These are phyloP conservation scores for Marcusenius ussheri DNA, from an alignment of 2,113 vertebrate genomes.

Conservation along the genomic window DNA sequence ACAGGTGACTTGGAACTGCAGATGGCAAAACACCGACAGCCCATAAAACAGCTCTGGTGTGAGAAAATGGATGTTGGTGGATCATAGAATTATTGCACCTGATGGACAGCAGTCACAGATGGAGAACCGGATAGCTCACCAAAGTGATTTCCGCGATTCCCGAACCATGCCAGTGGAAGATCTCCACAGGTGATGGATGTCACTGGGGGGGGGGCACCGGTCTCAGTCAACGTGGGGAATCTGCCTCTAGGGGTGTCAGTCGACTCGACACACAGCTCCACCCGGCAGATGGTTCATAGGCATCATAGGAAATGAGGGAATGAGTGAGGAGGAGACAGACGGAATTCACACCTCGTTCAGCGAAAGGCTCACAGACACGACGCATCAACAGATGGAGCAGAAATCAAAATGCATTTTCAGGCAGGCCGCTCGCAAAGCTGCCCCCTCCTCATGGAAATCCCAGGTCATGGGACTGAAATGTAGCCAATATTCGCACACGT, in stretches of 20 bases:
- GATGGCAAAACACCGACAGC: background rate
- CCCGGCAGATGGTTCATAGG: conserved; percentile 6
- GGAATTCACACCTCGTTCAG: background rate
- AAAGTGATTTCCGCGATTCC: background rate
- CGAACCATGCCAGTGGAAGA: background rate
- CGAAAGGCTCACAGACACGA: background rate
- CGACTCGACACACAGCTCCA: background rate
- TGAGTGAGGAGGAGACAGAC: background rate
- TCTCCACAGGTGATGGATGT: background rate
- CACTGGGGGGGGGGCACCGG: background rate
- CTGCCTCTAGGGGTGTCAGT: background rate
- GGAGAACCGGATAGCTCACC: background rate
- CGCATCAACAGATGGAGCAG: background rate
- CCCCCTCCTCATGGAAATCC: background rate
- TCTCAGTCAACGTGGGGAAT: background rate
- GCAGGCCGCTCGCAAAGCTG: background rate
- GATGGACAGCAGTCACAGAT: background rate
- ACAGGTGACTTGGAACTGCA: background rate
- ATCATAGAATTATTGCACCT: background rate
- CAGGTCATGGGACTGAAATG: background rate
- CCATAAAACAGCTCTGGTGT: background rate
- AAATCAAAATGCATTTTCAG: background rate
- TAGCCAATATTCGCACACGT: background rate
- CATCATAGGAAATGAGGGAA: background rate
- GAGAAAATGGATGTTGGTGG: background rate